Evolutionary conservation across 1,140 invertebrate species (phyloP).

Genomic region (Zaprionus nigranus): DNA sequence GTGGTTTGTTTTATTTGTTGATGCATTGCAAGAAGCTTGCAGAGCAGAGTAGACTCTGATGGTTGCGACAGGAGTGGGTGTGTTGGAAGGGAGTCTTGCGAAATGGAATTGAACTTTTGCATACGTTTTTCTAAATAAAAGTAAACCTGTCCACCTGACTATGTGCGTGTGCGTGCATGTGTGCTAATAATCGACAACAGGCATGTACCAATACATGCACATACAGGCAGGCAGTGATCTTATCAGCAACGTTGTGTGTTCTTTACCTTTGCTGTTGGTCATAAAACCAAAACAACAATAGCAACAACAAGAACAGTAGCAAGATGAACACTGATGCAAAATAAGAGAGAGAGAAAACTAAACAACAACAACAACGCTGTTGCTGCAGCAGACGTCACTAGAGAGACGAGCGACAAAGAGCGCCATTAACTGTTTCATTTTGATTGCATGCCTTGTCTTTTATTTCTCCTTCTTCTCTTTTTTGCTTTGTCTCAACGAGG

Average conservation of each 20-base stretch:
- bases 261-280: conserved; percentile 51
- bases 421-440: conserved; percentile 30
- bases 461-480: conserved; percentile 8
- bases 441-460: conserved; percentile 20
- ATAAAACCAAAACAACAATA: conserved; percentile 51
- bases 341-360: conserved; percentile 20
- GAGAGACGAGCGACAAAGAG: conserved; percentile 22
- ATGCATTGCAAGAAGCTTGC: conserved; percentile 24
- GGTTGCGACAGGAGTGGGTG: background rate
- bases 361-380: conserved; percentile 29
- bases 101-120: conserved; percentile 40
- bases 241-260: conserved; percentile 68
- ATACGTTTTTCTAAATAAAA: conserved; percentile 28
- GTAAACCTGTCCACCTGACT: conserved; percentile 28
- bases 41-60: conserved; percentile 12
- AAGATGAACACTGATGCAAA: conserved; percentile 61
- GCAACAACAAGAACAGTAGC: conserved; percentile 44
- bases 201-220: conserved; percentile 19
- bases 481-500: conserved; percentile 55
- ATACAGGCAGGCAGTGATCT: conserved; percentile 38
- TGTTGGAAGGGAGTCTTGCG: background rate
- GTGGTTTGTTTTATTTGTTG: conserved; percentile 10
- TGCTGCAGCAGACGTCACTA: conserved; percentile 41
- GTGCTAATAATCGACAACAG: conserved; percentile 24
- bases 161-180: background rate